phyloP scores from a whole-genome alignment of 2,113 vertebrate species.

The Sander lucioperca region DNA sequence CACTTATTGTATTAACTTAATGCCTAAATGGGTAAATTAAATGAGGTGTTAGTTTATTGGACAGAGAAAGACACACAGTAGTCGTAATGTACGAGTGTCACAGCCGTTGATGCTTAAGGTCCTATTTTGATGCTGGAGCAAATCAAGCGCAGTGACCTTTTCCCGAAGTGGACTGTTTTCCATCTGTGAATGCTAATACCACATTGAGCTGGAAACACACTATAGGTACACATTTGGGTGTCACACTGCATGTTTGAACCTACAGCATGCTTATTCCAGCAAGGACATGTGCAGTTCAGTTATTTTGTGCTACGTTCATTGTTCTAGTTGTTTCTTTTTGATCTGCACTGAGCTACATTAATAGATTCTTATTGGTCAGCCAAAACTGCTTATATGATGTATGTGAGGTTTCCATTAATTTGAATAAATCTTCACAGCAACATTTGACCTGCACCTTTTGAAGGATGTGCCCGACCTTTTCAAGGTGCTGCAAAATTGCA shows the following conservation, averaged over 20 bases:
- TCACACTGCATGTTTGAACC: not conserved
- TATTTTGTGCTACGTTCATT: not conserved
- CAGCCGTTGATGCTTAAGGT: constrained; percentile 39
- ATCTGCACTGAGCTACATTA: not conserved
- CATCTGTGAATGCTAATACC: constrained; percentile 17
- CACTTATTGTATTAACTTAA: constrained; percentile 46
- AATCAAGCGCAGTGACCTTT: constrained; percentile 48
- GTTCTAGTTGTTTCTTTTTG: not conserved
- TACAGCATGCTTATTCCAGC: not conserved
- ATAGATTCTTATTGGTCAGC: not conserved
- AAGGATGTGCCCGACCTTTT: not conserved
- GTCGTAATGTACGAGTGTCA: constrained; percentile 25
- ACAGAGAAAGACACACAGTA: constrained; percentile 26
- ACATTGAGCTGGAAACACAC: not conserved
- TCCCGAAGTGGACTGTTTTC: constrained; percentile 30
- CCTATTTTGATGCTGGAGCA: constrained; percentile 35
- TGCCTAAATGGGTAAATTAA: constrained; percentile 40
- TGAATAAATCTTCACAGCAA: not conserved
- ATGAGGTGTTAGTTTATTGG: constrained; percentile 44
- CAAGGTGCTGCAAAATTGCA: not conserved
- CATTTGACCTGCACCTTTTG: not conserved
- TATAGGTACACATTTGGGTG: not conserved
- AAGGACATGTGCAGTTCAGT: not conserved
- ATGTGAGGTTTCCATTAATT: not conserved
- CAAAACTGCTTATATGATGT: not conserved